phyloP scores from a whole-genome alignment of 1,140 invertebrate species.

The Drosophila pectinifera region DNA sequence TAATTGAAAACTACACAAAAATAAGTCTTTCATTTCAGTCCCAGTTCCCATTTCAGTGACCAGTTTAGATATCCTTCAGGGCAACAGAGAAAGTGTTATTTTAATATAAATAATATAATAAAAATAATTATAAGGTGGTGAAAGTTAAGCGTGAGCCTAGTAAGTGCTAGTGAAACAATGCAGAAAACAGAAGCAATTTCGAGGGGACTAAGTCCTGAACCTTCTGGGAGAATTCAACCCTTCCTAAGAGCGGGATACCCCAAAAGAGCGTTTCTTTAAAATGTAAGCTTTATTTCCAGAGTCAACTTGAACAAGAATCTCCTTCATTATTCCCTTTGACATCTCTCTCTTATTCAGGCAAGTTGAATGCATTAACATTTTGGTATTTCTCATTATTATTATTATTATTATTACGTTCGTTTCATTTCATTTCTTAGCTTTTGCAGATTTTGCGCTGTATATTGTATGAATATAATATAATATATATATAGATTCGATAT shows the following conservation, averaged over 20 bases:
- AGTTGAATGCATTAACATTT: constrained; percentile 56
- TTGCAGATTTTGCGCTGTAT: constrained; percentile 44
- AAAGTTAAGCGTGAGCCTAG: too few species aligned
- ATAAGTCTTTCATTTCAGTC: neutral
- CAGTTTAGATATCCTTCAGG: too few species aligned
- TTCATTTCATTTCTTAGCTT: constrained; percentile 5
- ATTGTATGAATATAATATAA: constrained; percentile 50
- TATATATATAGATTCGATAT: constrained; percentile 58
- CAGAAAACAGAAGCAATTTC: too few species aligned
- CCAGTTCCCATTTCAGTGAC: too few species aligned
- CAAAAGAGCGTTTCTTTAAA: constrained; percentile 18
- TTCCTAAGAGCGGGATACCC: too few species aligned
- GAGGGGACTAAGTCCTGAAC: too few species aligned
- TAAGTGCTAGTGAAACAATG: too few species aligned
- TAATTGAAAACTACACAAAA: constrained; percentile 41
- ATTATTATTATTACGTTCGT: constrained; percentile 20
- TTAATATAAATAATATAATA: too few species aligned
- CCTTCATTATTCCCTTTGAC: neutral
- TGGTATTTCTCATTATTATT: constrained; percentile 6
- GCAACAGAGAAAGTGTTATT: too few species aligned
- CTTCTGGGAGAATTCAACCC: too few species aligned
- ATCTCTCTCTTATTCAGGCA: constrained; percentile 33
- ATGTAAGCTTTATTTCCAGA: constrained; percentile 41
- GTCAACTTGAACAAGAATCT: constrained; percentile 26
- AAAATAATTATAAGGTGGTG: too few species aligned